Conservation (phyloP, 2,888 invertebrate genomes). For the Emesis furor region DNA sequence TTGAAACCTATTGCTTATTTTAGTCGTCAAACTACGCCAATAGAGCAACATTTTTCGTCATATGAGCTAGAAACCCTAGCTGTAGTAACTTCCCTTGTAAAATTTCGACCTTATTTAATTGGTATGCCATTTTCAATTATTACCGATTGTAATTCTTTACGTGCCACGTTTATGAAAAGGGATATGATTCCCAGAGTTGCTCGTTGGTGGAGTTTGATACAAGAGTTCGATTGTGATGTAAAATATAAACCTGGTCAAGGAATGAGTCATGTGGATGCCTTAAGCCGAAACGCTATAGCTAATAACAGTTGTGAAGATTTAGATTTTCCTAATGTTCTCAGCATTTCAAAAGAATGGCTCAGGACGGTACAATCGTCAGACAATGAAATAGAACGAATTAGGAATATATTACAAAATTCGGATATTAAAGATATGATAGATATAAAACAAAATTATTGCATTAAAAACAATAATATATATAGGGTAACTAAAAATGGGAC, state of each 20-base stretch:
- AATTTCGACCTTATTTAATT: conserved; percentile 63
- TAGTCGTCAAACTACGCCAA: background rate
- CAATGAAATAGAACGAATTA: conserved; percentile 1
- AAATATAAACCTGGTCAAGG: conserved; percentile 4
- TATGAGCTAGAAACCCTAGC: conserved; percentile 55
- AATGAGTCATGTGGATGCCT: background rate
- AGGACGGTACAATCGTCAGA: background rate
- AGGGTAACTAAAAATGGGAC: conserved; percentile 24
- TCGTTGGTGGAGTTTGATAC: conserved; percentile 1
- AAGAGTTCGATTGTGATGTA: background rate
- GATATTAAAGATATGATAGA: too few species aligned
- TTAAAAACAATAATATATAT: too few species aligned
- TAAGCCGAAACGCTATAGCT: background rate
- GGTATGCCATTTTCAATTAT: conserved; percentile 60
- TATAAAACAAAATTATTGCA: too few species aligned
- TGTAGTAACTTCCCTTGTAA: conserved; percentile 54
- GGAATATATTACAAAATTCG: background rate
- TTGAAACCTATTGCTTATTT: conserved; percentile 34
- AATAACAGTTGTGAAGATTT: background rate
- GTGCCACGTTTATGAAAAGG: conserved; percentile 51
- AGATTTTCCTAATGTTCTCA: background rate
- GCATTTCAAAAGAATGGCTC: background rate
- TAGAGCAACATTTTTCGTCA: background rate
- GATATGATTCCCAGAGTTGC: background rate
- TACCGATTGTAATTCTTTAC: conserved; percentile 67